Percentiles rank a stretch among this genome's conserved stretches.
Evolutionary conservation across 2,113 vertebrate species (phyloP).

Genomic region (Notechis scutatus): DNA sequence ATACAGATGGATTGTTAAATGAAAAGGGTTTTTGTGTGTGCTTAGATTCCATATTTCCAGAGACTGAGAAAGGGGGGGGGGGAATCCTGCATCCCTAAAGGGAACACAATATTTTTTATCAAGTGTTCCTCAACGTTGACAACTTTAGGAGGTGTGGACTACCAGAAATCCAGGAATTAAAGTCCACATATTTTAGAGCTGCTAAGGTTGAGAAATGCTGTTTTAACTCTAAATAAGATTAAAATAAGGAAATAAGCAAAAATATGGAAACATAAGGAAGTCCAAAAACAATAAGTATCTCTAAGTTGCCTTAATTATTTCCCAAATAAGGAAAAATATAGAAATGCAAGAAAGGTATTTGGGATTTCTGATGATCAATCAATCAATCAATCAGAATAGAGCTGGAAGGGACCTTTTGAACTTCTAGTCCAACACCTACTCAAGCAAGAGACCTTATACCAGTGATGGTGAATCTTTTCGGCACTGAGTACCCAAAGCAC

Average conservation of each 20-base stretch:
- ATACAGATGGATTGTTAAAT: background rate
- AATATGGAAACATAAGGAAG: background rate
- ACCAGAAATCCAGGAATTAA: background rate
- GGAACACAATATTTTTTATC: background rate
- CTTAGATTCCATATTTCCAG: background rate
- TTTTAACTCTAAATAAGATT: background rate
- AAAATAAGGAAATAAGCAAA: background rate
- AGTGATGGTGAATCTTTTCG: no score
- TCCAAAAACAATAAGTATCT: background rate
- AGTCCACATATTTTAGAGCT: background rate
- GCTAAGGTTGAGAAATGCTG: background rate
- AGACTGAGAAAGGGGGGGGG: background rate
- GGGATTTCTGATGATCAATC: background rate
- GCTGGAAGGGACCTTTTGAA: no score
- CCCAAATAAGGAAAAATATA: background rate
- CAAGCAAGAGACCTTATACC: no score
- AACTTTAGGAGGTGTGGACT: background rate
- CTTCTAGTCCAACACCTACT: no score
- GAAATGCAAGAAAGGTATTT: background rate
- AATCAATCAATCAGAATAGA: no score
- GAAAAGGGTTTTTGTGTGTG: background rate
- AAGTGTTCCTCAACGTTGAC: background rate
- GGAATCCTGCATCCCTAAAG: background rate
- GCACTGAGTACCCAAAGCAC: no score
- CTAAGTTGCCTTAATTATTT: background rate